Evolutionary conservation across 2,113 vertebrate genomes (phyloP), one percentile per base, ranked within the genome.

Genomic region (Amphilophus citrinellus): DNA sequence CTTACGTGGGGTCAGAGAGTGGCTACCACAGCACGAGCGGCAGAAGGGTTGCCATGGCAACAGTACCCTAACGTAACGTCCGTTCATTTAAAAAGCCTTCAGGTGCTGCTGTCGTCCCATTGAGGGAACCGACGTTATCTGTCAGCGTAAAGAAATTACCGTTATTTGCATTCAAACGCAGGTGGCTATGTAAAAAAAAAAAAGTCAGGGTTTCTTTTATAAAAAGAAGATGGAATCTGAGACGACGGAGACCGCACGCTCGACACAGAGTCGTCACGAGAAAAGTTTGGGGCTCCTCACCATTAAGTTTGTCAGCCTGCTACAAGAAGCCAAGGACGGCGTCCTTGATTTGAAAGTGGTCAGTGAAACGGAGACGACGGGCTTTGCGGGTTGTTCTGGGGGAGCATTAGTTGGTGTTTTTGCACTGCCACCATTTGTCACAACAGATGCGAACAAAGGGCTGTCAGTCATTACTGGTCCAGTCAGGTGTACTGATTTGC

Each of bases 311-410:
- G 96, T 97, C 68, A 87, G 92, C 20, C 84, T 97, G 61, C 94
- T 96, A 1, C 95, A 95, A 76, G 95, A 95, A 73, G 95, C 95
- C 7, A 92, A 94, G 85, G 95, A 97, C 78, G 95, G 96, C 59
- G 95, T 96, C 68, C 93, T 97, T 44, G 96, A 97, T 84, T 86
- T 97, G 66, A 97, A 97, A 94, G 95, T 96, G 97, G 97, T 98
- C 88, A 95, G 96, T 94, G 78, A 73, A 76, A 39, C 56, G 3
- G 10, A 27, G 24, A 44, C 13, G 1, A 32, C 11, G 9, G 17
- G 14, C 4, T 27, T 62, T 56, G 58, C 22, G 14, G 62, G n/a
- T 44, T 50, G 35, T 35, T 63, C 56, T 44, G 5, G 8, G 37
- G 50, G 22, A 18, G 10, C 3, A 20, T 59, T 80, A 17, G 8